Conservation (phyloP, 1,140 invertebrate species). For the Andrena cerasifolii region DNA sequence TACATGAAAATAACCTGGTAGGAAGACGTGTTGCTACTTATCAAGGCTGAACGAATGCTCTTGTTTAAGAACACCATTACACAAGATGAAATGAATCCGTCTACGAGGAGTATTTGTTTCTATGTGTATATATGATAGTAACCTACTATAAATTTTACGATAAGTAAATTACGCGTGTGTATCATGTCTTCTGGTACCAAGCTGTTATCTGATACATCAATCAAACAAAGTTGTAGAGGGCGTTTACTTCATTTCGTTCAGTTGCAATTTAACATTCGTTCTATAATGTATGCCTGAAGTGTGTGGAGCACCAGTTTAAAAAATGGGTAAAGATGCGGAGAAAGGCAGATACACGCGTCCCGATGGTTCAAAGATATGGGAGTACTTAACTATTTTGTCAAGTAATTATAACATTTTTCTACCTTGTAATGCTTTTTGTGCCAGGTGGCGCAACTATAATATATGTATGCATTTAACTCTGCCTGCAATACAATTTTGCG, state of each 20-base stretch:
- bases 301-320: not conserved
- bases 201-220: not conserved
- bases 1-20: not conserved
- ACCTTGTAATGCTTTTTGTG: too few species aligned
- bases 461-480: too few species aligned
- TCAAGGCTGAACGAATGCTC: not conserved
- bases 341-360: slow-evolving; percentile 59
- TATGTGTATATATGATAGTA: not conserved
- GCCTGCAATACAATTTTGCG: too few species aligned
- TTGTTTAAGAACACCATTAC: not conserved
- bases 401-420: slow-evolving; percentile 51
- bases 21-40: not conserved
- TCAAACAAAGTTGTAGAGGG: not conserved
- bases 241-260: not conserved
- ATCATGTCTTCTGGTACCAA: not conserved
- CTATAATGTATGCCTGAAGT: not conserved
- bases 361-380: slow-evolving; percentile 61
- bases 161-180: not conserved
- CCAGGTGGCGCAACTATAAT: too few species aligned
- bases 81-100: not conserved
- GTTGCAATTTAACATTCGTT: not conserved
- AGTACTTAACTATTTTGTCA: slow-evolving; percentile 52
- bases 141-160: slow-evolving; percentile 14
- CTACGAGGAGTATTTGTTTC: not conserved
- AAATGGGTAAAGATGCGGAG: slow-evolving; percentile 36